Base-by-base conservation (phyloP, 2,888 invertebrate genomes). In the Eretmocerus hayati region DNA sequence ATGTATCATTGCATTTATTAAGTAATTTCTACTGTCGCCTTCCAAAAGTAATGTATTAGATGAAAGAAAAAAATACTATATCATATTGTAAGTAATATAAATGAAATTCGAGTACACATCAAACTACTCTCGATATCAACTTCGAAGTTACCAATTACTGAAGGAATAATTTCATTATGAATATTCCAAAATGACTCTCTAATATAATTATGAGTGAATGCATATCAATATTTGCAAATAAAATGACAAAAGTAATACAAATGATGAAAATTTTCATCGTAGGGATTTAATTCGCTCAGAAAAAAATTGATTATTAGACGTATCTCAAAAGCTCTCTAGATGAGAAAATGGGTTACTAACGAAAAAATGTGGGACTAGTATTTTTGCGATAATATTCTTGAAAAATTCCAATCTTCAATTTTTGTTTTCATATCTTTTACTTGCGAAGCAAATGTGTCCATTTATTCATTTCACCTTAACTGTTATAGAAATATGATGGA, bases 1-100 rank as follows among this genome's bases (percentile, higher is more conserved):
- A n/a, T n/a, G n/a, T 42, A 46, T 45, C 40, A 50, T 50, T 66
- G 65, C 66, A 65, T 68, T 68, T 67, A 67, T 62, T 67, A 63
- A 61, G 62, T 68, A 67, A 62, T 55, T 55, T 64, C 63, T 64
- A 65, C 62, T 63, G 64, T 67, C 64, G 64, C 67, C 66, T 67
- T 68, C 63, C 62, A 63, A 58, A 62, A 57, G 56, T 53, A 52
- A 47, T n/a, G 53, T 52, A 57, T 55, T 38, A 46, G 48, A 43
- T 46, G 46, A 55, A 56, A 52, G 54, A 53, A 52, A 51, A 40
- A 42, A 46, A 45, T 36, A 54, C 43, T 57, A 51, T 42, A 42
- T 35, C 49, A 54, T 56, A 53, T 44, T 50, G 35, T 51, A 37
- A 50, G 48, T 52, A 50, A 50, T 36, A 55, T 51, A 44, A 55